Conservation (phyloP, 2,797 vertebrate genomes). For the Tokudaia tokunoshimensis region DNA sequence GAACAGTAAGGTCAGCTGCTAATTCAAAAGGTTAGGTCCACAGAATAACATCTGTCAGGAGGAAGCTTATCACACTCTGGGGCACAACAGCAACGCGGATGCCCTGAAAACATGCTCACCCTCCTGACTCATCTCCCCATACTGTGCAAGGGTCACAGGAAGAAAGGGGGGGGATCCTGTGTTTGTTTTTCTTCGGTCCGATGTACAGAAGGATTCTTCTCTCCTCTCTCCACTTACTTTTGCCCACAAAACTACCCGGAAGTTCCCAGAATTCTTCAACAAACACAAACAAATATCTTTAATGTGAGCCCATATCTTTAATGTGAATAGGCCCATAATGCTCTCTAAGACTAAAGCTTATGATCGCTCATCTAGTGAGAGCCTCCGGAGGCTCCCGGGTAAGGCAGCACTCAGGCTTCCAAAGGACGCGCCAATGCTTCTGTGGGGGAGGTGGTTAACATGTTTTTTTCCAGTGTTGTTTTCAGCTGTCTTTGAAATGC, state of each 20-base stretch:
- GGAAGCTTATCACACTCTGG: neutral
- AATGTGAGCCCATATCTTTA: neutral
- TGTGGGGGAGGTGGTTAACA: neutral
- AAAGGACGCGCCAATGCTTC: neutral
- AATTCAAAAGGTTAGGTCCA: neutral
- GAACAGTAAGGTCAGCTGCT: neutral
- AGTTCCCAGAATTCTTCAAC: slow-evolving; percentile 20
- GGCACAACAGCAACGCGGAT: neutral
- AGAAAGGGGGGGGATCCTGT: neutral
- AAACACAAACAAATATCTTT: neutral
- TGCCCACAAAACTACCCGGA: neutral
- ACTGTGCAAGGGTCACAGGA: neutral
- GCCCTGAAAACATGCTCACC: neutral
- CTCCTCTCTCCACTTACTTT: neutral
- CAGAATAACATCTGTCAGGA: neutral
- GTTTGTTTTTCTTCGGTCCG: neutral
- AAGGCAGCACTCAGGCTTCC: neutral
- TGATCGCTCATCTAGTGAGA: neutral
- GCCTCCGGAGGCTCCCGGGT: neutral
- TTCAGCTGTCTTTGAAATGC: neutral
- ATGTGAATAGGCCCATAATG: neutral
- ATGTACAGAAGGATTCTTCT: neutral
- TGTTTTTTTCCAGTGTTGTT: neutral
- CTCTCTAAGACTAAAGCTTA: neutral
- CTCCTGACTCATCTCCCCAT: neutral